Base-by-base conservation (phyloP, 2,797 vertebrate species). In the Melanotaenia pygmaea region DNA sequence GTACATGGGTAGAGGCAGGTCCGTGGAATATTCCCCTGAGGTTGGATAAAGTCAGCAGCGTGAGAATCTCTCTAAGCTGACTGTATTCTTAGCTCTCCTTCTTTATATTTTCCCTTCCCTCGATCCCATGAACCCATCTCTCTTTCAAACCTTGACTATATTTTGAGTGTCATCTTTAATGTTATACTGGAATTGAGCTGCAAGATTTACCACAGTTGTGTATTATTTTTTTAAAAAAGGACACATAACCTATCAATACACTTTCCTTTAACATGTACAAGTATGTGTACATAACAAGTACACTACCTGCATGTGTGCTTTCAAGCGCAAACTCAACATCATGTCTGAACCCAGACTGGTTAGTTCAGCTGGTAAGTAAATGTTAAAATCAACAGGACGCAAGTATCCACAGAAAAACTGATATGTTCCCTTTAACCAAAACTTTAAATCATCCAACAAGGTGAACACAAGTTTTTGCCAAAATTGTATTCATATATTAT, bases 51-150 rank as follows among this genome's bases (percentile, higher is more conserved):
- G 59, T 56, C 50, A 54, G 40, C 57, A 84, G 72, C 74, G 81
- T 87, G 82, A 87, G 84, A 85, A 81, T 59, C 64, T 77, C 66
- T 70, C 71, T 66, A 50, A 16, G 50, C 45, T 47, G 45, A 8
- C 18, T 70, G 24, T 88, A 83, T 89, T 86, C 79, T 90, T 87
- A 78, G 81, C 66, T 43, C 56, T n/a, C 60, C 16, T 72, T 54
- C 61, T 47, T 32, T 67, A 28, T 61, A 59, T 59, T 71, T 47
- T 51, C 32, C 56, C 43, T 56, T 61, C 22, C 61, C 51, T 16
- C 1, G 24, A 75, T 84, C 79, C 38, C 62, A 63, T 11, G 53
- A 30, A 58, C 1, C 13, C 0, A 2, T 0, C 3, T 64, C 12
- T 68, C 60, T 71, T 81, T 74, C 50, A 74, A 64, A 24, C 35